These are phyloP conservation scores for Trichogramma evanescens DNA, from an alignment of 2,888 invertebrate genomes.

Conservation along the genomic window DNA sequence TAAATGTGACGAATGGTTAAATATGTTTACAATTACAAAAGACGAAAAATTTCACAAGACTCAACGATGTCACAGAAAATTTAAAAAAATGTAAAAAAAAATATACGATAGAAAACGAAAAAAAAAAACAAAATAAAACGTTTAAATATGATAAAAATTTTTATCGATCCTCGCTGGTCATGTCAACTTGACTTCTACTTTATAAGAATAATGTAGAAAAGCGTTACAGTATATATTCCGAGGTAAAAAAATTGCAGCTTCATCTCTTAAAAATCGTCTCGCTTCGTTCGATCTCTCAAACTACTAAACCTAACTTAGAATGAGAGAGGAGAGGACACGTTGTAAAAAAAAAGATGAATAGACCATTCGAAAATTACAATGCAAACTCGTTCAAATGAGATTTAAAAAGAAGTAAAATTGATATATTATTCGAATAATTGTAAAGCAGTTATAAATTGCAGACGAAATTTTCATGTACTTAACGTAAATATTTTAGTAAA, in stretches of 20 bases:
- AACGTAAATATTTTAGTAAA: too few species aligned
- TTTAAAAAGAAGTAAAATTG: too few species aligned
- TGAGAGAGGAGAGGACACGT: too few species aligned
- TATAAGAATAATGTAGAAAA: slow-evolving; percentile 4
- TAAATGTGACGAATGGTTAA: slow-evolving; percentile 5
- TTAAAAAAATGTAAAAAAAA: slow-evolving; percentile 3
- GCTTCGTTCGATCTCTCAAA: slow-evolving; percentile 34
- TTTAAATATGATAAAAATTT: slow-evolving; percentile 4
- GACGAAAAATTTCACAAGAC: slow-evolving; percentile 15
- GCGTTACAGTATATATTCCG: neutral
- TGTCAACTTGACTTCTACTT: slow-evolving; percentile 17
- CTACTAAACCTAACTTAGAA: too few species aligned
- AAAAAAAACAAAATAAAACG: slow-evolving; percentile 2
- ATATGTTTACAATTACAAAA: neutral
- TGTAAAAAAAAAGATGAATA: too few species aligned
- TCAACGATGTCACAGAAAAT: slow-evolving; percentile 8
- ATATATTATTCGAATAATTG: too few species aligned
- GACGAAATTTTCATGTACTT: too few species aligned
- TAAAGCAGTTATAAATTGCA: too few species aligned
- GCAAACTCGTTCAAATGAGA: too few species aligned
- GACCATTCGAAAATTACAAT: too few species aligned
- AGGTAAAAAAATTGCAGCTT: slow-evolving; percentile 8
- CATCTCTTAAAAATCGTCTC: slow-evolving; percentile 28
- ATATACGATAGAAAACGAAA: slow-evolving; percentile 5
- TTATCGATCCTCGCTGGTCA: slow-evolving; percentile 9